Evolutionary conservation across 2,797 vertebrate genomes (phyloP).

Genomic region (Pteropus rufus): DNA sequence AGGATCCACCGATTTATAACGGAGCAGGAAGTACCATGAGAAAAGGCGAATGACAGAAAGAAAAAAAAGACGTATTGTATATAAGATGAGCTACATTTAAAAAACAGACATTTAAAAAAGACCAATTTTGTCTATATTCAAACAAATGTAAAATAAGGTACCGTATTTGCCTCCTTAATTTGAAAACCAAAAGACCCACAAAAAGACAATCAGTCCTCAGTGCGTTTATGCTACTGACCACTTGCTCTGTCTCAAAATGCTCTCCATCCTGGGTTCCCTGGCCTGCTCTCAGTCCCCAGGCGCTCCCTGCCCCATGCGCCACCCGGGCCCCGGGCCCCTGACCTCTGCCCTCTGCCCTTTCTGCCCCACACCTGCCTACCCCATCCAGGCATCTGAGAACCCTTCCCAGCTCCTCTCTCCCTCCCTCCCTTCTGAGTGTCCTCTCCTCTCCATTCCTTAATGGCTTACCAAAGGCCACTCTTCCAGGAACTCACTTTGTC

Average conservation of each 20-base stretch:
- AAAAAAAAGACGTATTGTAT: neutral
- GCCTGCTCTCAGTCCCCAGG: neutral
- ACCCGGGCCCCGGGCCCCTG: neutral
- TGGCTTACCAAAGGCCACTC: neutral
- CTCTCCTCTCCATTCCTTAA: neutral
- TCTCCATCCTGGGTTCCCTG: neutral
- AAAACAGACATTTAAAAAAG: neutral
- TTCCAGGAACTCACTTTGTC: neutral
- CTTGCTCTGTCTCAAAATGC: neutral
- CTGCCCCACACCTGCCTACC: neutral
- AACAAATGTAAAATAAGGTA: neutral
- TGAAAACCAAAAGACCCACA: neutral
- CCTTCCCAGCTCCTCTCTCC: neutral
- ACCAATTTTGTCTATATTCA: neutral
- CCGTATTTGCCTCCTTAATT: neutral
- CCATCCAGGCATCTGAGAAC: neutral
- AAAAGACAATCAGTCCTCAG: neutral
- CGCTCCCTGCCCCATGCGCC: neutral
- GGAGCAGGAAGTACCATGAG: neutral
- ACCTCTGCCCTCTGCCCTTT: neutral
- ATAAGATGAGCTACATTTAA: neutral
- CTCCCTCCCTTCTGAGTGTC: neutral
- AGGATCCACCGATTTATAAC: conserved; percentile 9
- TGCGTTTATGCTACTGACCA: neutral
- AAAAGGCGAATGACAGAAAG: neutral